Base-by-base conservation (phyloP, 2,797 vertebrate species). In the Coluber constrictor region DNA sequence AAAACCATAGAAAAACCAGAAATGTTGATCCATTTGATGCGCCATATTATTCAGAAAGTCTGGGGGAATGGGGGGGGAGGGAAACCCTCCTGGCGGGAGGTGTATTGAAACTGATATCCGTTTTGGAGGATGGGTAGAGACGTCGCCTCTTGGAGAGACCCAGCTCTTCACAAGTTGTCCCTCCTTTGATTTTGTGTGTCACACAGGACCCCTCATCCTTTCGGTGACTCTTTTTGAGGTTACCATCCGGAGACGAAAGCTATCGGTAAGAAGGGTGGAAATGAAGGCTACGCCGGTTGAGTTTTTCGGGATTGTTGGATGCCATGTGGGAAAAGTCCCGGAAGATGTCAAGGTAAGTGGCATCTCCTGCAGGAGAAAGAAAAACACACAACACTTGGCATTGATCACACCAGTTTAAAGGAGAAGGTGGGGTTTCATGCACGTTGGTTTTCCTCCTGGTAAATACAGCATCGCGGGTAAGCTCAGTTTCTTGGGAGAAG, bases 241-340 rank as follows among this genome's bases (percentile, higher is more conserved):
- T 4, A 2, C 5, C 13, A 1, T 23, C 0, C 3, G 18, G 3
- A 1, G 2, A 55, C 47, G 51, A 66, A 91, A 63, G 94, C 94
- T 97, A 98, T 96, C 97, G 97, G 98, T 98, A 98, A 93, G 98
- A 98, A 94, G 98, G 98, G 29, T 98, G 97, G 97, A 98, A 98
- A 93, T 98, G 98, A 43, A 98, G 96, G 87, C 98, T 98, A 95
- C 98, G 97, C 32, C 98, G 96, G 86, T 98, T 98, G 95, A 99
- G 97, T 94, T 99, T 99, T 96, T 99, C 99, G 0, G 98, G 98
- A 95, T 98, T 98, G 97, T 99, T 98, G 0, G 98, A 99, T 0
- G 98, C 98, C 98, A 99, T 98, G 97, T 99, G 98, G 60, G 98
- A 99, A 96, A 99, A 98, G 87, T 99, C 98, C 29, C 98, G 94